These are phyloP conservation scores for Brassicogethes aeneus DNA, from an alignment of 2,888 invertebrate genomes.

Conservation along the genomic window DNA sequence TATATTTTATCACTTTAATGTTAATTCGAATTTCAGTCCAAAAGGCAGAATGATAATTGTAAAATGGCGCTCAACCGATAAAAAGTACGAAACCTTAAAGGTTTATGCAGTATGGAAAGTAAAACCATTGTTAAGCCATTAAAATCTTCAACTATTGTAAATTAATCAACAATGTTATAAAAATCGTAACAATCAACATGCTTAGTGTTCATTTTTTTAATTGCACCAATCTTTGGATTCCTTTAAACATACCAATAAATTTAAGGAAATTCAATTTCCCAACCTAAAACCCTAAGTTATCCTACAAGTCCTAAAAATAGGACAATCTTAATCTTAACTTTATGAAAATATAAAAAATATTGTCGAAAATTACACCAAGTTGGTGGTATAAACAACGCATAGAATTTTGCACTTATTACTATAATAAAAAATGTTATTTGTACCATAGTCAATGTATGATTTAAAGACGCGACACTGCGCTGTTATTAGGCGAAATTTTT, in stretches of 20 bases:
- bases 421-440: constrained; percentile 18
- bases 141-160: neutral
- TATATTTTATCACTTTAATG: too few relatives aligned
- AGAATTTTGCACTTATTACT: constrained; percentile 13
- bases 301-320: constrained; percentile 16
- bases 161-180: neutral
- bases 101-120: too few relatives aligned
- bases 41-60: too few relatives aligned
- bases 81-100: too few relatives aligned
- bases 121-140: too few relatives aligned
- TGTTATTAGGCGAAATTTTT: constrained; percentile 32
- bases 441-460: constrained; percentile 17
- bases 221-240: constrained; percentile 27
- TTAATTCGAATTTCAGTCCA: too few relatives aligned
- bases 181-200: neutral
- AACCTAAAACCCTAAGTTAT: too few relatives aligned
- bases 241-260: constrained; percentile 10
- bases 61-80: too few relatives aligned
- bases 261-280: constrained; percentile 4
- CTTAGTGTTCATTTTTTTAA: constrained; percentile 7
- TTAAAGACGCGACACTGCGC: constrained; percentile 5
- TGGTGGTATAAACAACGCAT: constrained; percentile 4
- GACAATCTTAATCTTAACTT: constrained; percentile 16
- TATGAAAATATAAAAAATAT: constrained; percentile 28
- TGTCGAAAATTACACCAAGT: constrained; percentile 10